Conservation (phyloP, 92 coral and sea anemone species). For the Isaurus tuberculatus region DNA sequence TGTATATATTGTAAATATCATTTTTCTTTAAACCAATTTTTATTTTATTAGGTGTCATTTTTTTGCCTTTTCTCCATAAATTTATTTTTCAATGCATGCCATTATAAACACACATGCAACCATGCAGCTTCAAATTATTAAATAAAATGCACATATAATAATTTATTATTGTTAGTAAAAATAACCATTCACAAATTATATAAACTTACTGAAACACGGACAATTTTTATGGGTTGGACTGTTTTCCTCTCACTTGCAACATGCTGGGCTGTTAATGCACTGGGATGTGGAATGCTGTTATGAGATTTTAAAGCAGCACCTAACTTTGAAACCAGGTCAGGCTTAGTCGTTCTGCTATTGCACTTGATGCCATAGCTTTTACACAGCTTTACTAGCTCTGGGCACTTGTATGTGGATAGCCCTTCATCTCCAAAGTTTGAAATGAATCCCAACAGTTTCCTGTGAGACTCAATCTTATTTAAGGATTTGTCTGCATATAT, state of each 20-base stretch:
- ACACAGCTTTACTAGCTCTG: conserved; percentile 41
- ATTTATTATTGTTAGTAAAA: neutral
- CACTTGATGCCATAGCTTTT: conserved; percentile 27
- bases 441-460: neutral
- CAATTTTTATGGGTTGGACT: neutral
- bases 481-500: conserved; percentile 10
- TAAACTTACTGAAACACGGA: conserved; percentile 9
- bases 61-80: neutral
- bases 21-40: neutral
- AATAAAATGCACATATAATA: neutral
- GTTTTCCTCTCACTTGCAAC: neutral
- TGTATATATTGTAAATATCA: neutral
- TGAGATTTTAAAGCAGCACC: neutral
- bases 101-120: neutral
- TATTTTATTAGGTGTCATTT: neutral
- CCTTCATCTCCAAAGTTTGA: conserved; percentile 38
- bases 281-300: conserved; percentile 34
- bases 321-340: conserved; percentile 16
- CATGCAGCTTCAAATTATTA: neutral
- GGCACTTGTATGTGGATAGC: neutral
- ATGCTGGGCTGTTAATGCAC: conserved; percentile 14
- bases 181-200: neutral
- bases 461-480: conserved; percentile 28
- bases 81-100: neutral
- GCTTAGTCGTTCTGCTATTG: conserved; percentile 29